A percentile compares a stretch with the other conserved stretches of the same genome.
These are phyloP conservation scores for Rutpela maculata DNA, from an alignment of 2,888 invertebrate species.

Conservation along the genomic window DNA sequence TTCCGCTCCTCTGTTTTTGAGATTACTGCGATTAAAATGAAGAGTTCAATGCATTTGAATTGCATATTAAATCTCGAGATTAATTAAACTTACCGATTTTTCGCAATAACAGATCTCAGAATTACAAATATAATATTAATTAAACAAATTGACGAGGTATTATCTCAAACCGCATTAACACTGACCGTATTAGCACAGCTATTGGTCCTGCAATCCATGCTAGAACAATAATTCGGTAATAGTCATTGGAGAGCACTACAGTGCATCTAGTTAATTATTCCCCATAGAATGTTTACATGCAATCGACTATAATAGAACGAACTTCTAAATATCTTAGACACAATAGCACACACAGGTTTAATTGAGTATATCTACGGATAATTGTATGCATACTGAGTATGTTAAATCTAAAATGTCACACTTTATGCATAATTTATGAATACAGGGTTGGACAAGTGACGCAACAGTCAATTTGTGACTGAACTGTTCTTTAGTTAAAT, in stretches of 20 bases:
- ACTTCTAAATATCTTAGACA: slow-evolving; percentile 9
- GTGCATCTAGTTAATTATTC: slow-evolving; percentile 46
- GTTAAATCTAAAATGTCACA: no score
- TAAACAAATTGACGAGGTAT: neutral
- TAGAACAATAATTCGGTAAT: slow-evolving; percentile 27
- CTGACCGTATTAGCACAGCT: neutral
- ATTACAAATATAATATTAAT: neutral
- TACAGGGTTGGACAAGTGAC: no score
- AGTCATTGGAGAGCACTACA: slow-evolving; percentile 25
- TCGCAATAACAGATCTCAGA: neutral
- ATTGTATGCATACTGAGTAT: no score
- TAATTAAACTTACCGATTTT: neutral
- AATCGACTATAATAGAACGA: slow-evolving; percentile 43
- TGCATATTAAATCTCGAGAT: neutral
- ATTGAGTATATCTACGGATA: neutral
- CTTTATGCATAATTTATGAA: no score
- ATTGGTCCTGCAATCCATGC: neutral
- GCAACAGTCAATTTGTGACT: no score
- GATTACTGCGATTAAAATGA: no score
- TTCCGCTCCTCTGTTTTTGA: no score
- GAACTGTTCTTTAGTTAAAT: no score
- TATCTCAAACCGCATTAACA: neutral
- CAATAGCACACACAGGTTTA: neutral
- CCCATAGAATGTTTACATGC: slow-evolving; percentile 46
- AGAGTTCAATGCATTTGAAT: no score